phyloP scores from a whole-genome alignment of 2,888 invertebrate genomes.

The Pelosia muscerda region DNA sequence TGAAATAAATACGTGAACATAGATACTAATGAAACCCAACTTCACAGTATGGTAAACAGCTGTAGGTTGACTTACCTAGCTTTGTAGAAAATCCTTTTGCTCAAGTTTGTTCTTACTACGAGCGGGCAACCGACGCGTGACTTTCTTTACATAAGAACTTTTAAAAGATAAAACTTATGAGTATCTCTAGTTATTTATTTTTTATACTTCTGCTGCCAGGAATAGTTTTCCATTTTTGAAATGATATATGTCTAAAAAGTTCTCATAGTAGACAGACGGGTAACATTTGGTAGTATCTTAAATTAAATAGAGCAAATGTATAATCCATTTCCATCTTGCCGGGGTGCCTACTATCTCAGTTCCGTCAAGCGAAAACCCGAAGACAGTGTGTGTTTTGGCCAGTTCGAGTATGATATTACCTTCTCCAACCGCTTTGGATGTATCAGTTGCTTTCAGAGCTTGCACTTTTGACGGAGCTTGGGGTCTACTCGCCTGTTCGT shows the following conservation, averaged over 20 bases:
- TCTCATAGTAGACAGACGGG: background rate
- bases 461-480: too few relatives aligned
- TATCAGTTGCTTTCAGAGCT: too few relatives aligned
- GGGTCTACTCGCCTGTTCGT: too few relatives aligned
- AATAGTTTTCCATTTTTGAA: background rate
- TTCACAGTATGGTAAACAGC: conserved; percentile 12
- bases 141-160: conserved; percentile 9
- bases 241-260: background rate
- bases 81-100: conserved; percentile 10
- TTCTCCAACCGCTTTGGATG: too few relatives aligned
- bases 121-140: conserved; percentile 1
- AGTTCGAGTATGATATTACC: too few relatives aligned
- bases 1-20: background rate
- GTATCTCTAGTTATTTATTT: background rate
- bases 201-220: background rate
- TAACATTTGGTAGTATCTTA: background rate
- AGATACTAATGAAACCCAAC: conserved; percentile 5
- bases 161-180: background rate
- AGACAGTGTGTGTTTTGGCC: too few relatives aligned
- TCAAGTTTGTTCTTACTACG: background rate
- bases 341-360: too few relatives aligned
- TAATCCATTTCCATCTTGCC: too few relatives aligned
- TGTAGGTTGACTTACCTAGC: conserved; percentile 12
- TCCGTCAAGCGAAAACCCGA: too few relatives aligned
- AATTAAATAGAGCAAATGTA: background rate